These are phyloP conservation scores for Cetoscarus ocellatus DNA, from an alignment of 2,797 vertebrate genomes.

Conservation along the genomic window DNA sequence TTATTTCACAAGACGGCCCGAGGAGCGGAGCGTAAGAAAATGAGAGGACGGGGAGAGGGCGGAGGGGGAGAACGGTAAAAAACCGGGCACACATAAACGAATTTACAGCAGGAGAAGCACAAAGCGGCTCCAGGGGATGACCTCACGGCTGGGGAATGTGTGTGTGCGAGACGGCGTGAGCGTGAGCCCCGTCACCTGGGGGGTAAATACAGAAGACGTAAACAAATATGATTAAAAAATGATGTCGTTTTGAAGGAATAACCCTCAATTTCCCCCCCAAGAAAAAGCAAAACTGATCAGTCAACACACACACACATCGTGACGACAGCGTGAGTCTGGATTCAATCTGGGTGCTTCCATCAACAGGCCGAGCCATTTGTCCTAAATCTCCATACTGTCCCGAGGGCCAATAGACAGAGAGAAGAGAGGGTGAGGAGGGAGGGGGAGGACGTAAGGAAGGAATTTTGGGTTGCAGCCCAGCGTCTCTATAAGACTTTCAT, in stretches of 20 bases:
- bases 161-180: constrained; percentile 39
- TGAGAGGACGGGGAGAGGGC: constrained; percentile 25
- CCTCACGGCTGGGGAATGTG: constrained; percentile 76
- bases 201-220: constrained; percentile 42
- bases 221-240: constrained; percentile 35
- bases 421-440: not conserved
- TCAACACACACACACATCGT: constrained; percentile 37
- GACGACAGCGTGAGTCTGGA: constrained; percentile 68
- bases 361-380: constrained; percentile 66
- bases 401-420: constrained; percentile 48
- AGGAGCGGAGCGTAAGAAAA: constrained; percentile 14
- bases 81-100: constrained; percentile 67
- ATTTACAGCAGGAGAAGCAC: constrained; percentile 78
- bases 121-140: constrained; percentile 74
- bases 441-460: constrained; percentile 23
- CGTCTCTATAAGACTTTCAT: constrained; percentile 40
- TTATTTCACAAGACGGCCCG: constrained; percentile 37
- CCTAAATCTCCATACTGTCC: constrained; percentile 62
- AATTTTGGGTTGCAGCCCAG: constrained; percentile 32
- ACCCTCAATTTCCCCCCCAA: not conserved
- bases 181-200: constrained; percentile 26
- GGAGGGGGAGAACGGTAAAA: constrained; percentile 41
- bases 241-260: constrained; percentile 1
- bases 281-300: constrained; percentile 43
- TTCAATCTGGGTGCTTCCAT: constrained; percentile 76